Evolutionary conservation across 2,888 invertebrate species (phyloP).

Genomic region (Magallana nippona): DNA sequence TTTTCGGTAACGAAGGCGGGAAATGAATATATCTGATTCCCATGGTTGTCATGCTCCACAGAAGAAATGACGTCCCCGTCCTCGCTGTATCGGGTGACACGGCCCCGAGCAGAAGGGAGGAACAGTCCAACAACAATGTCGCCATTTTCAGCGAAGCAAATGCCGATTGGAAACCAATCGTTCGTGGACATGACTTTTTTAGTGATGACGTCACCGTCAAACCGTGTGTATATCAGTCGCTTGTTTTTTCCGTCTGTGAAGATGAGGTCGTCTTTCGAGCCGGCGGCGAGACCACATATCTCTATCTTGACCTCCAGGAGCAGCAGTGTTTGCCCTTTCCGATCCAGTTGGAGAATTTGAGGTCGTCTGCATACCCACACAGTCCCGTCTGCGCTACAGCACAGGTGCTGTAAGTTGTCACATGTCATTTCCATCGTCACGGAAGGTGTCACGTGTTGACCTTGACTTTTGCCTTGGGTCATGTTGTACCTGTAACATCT

Average conservation of each 20-base stretch:
- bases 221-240: neutral
- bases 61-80: neutral
- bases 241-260: constrained; percentile 24
- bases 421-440: neutral
- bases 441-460: neutral
- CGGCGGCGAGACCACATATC: constrained; percentile 2
- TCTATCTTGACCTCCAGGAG: constrained; percentile 5
- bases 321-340: neutral
- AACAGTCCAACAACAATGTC: constrained; percentile 3
- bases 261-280: neutral
- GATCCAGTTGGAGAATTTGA: neutral
- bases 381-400: neutral
- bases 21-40: neutral
- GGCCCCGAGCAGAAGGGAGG: neutral
- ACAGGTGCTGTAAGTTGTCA: constrained; percentile 1
- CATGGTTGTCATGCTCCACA: neutral
- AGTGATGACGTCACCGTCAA: constrained; percentile 9
- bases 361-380: constrained; percentile 11
- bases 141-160: neutral
- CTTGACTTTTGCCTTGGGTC: constrained; percentile 5
- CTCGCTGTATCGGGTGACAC: neutral
- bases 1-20: neutral
- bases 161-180: constrained; percentile 1
- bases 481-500: constrained; percentile 13
- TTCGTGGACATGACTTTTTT: constrained; percentile 10